Evolutionary conservation across 2,113 vertebrate genomes (phyloP), one percentile per base, ranked within the genome.

Genomic region (Anarhynchus alexandrinus): DNA sequence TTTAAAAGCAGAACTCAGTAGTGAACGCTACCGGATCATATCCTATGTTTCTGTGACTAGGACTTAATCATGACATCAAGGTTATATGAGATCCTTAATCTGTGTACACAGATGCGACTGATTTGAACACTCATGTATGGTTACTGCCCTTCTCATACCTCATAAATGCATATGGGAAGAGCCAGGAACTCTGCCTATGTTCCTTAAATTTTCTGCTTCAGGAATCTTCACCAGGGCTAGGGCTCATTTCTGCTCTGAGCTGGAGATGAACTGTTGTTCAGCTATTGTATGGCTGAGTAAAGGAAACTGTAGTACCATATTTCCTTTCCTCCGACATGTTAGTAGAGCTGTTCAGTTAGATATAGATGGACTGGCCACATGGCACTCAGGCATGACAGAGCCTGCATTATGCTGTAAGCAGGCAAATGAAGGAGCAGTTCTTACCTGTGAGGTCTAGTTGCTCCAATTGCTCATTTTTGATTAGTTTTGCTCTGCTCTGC

Each of bases 221-320:
- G 8, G 12, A 19, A 7, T 18, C 26, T 89, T 43, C 32, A 30
- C 3, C 14, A 43, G 26, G 40, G 8, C 49, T 61, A 5, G 20
- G 8, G 17, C 4, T 57, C 27, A 25, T 61, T 61, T 19, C 7
- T n/a, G 20, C 26, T 77, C 54, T 40, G 40, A 72, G 30, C 5
- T 51, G 26, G 38, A 51, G 23, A n/a, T 0, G 1, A 51, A 15
- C 2, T 13, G 6, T 21, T 79, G 15, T 17, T 51, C 2, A 2
- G 32, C 8, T 43, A 1, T 74, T 70, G 25, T 30, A 2, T 19
- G 29, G 32, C 26, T 11, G 17, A 88, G 11, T 30, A 67, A 70
- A 90, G 47, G 15, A 55, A 49, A 76, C 11, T 30, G 30, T 30
- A 19, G 43, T 57, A 59, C 62, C 6, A 26, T 38, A 10, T 29